Base-by-base conservation (phyloP, 2,113 vertebrate species). In the Alligator sinensis region DNA sequence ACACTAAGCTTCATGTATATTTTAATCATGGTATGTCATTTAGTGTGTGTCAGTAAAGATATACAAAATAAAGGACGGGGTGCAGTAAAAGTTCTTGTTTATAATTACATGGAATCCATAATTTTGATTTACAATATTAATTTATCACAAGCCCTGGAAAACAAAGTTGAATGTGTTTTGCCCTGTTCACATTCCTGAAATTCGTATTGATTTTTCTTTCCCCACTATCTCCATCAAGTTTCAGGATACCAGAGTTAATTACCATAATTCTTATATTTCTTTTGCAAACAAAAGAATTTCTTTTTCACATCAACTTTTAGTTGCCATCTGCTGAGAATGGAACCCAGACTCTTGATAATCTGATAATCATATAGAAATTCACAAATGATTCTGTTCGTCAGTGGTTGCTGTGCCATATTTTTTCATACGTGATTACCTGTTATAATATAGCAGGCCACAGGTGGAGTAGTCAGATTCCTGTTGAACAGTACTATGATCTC, bases 131-230 rank as follows among this genome's bases (percentile, higher is more conserved):
- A 34, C 38, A 84, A 55, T 80, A 80, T 21, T 22, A 86, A 61
- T 59, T 12, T 1, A 16, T 61, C 77, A 10, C 38, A 79, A 38
- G 55, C 55, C 57, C 13, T 88, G 88, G 79, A 89, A 58, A 34
- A 25, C 78, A 59, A n/a, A 88, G 77, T 93, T 63, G 95, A 88
- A 95, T 78, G 9, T 77, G 18, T 27, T 11, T 88, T 87, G 12
- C 28, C 93, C 60, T 90, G 19, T 72, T 58, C 47, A 89, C 54
- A 28, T 11, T 83, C 64, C 66, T 22, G 84, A 25, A 54, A 24
- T 59, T 80, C 4, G 12, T 61, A 59, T 54, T 66, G 5, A 60
- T 64, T 77, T 79, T 89, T 5, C 4, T 91, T 89, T 47, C 19
- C 4, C 30, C 47, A 87, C 47, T 9, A 47, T 47, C 47, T 47